Evolutionary conservation across 2,888 invertebrate species (phyloP), one percentile per base, ranked within the genome.

Genomic region (Cataglyphis altisquamis): DNA sequence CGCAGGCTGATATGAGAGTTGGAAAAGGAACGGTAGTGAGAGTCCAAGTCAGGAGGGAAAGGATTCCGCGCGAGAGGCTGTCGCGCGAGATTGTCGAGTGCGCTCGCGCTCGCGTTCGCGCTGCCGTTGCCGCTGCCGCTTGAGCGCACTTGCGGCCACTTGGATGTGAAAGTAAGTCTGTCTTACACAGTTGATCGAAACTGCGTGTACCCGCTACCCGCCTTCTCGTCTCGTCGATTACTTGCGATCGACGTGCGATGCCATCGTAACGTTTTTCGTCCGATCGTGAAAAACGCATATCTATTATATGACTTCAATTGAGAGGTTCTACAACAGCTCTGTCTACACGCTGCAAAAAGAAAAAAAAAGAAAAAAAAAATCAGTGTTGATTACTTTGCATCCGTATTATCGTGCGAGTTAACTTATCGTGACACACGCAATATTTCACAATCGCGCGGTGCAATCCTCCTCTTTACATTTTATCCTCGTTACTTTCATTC

Each of bases 141-240:
- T 15, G 41, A 62, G 68, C 68, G 75, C 32, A 32, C 32, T 32
- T 32, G 32, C 86, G 86, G 83, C 72, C 82, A 82, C 78, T 87
- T 84, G 82, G 83, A 88, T 85, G 90, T 91, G 90, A 91, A 90
- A 91, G 90, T 91, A 87, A 91, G 74, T 72, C 84, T 87, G 48
- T 52, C 48, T 52, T 52, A 2, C 85, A 84, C 84, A 82, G 88
- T 91, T 88, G 81, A 86, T 78, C 82, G 84, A 83, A 83, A 88
- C 84, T 88, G 87, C 88, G 70, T 87, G 84, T 60, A 84, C 81
- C 80, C 64, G 68, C 39, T 60, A 84, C 81, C 80, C 64, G 75
- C 39, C 70, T 75, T 89, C 84, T 83, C 74, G 68, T 89, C 84
- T 83, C 74, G 68, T 84, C 81, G 84, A 81, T 84, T 80, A 60